Conservation (phyloP, 30 jellyfish, hydroid and myxozoan genomes). For the Hydractinia echinata region DNA sequence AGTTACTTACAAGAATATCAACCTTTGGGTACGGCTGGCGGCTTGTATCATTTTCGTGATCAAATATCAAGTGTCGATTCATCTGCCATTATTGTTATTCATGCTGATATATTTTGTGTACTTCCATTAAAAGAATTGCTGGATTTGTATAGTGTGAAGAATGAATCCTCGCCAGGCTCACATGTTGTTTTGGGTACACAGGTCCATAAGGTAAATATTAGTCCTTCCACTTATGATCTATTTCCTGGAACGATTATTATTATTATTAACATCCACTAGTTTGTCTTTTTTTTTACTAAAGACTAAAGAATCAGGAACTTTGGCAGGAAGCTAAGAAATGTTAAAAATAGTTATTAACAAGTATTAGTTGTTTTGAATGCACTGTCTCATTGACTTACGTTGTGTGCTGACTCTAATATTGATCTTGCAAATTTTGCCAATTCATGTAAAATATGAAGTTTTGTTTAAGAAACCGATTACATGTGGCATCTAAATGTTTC, state of each 20-base stretch:
- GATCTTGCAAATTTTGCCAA: neutral
- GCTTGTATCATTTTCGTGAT: constrained; percentile 88
- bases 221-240: neutral
- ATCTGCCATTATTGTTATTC: constrained; percentile 80
- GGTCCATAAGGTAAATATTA: constrained; percentile 36
- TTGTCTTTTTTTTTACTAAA: neutral
- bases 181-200: constrained; percentile 77
- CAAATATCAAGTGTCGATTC: constrained; percentile 64
- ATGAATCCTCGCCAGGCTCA: constrained; percentile 40
- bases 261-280: neutral
- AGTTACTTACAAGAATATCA: constrained; percentile 87
- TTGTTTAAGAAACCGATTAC: neutral
- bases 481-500: neutral
- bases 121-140: constrained; percentile 76
- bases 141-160: constrained; percentile 38
- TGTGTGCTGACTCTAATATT: too few relatives aligned
- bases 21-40: constrained; percentile 98
- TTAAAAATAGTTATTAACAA: neutral
- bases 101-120: constrained; percentile 86
- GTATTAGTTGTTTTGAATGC: too few relatives aligned
- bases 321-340: neutral
- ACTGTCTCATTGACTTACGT: too few relatives aligned
- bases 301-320: neutral
- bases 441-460: neutral
- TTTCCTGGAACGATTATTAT: neutral